Base-by-base conservation (phyloP, 2,113 vertebrate genomes). In the Talpa occidentalis region DNA sequence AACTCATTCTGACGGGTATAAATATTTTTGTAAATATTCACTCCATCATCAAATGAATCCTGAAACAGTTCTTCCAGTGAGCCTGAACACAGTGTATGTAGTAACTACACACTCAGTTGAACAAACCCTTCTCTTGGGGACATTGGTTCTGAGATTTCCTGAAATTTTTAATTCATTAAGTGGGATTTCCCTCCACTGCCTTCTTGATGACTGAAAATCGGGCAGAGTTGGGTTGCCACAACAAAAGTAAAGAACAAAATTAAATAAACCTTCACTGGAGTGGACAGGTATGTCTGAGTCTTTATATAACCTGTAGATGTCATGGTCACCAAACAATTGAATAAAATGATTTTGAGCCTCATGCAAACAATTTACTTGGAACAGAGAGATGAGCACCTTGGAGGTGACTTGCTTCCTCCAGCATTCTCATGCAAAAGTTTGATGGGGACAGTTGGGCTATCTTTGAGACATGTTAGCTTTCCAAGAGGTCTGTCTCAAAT, bases 11-110 rank as follows among this genome's bases (percentile, higher is more conserved):
- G 30, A 70, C 37, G 70, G 17, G 44, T 85, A 30, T 85, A 93
- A 91, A 86, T 52, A 78, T 79, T 91, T 94, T 92, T 86, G 15
- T 92, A 88, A 90, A 77, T 90, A 79, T 88, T 91, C 22, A 87
- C 59, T 59, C 37, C 10, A 49, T 91, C 74, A 88, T 89, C 94
- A 95, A 72, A 86, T 93, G 86, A 88, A 79, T 93, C 35, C 15
- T 92, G 78, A 94, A 92, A 66, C 8, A 81, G 19, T 92, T 94
- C 78, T 83, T 86, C 82, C 44, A 85, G 17, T 94, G 94, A 89
- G 22, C n/a, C 89, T 56, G 66, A 95, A 80, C 47, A 92, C 81
- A 88, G 9, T 60, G 69, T 95, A 78, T 94, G 66, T 74, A 47
- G 7, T 78, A 83, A 91, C n/a, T 76, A 69, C 44, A 87, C 82